Evolutionary conservation across 2,888 invertebrate species (phyloP).

Genomic region (Rotaria socialis): DNA sequence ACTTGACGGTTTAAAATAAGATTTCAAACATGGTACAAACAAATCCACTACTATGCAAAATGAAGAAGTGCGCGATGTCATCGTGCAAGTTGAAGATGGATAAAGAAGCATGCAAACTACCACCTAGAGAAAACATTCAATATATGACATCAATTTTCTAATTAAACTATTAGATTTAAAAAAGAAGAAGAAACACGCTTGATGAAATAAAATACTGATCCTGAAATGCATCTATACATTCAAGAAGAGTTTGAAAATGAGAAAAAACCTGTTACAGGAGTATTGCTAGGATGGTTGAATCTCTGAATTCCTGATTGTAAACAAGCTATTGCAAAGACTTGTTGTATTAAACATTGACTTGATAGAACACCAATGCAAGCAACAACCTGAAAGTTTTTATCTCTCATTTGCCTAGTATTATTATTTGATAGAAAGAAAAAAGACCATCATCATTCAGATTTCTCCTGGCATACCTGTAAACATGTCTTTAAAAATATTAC

Average conservation of each 20-base stretch:
- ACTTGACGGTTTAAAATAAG: neutral
- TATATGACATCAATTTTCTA: neutral
- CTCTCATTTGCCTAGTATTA: neutral
- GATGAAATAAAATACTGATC: neutral
- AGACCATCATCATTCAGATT: slow-evolving; percentile 69
- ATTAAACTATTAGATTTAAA: neutral
- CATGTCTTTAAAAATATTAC: slow-evolving; percentile 82
- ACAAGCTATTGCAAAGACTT: slow-evolving; percentile 30
- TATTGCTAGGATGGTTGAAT: neutral
- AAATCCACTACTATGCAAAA: slow-evolving; percentile 18
- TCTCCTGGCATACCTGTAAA: slow-evolving; percentile 66
- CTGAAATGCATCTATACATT: neutral
- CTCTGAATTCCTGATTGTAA: slow-evolving; percentile 3
- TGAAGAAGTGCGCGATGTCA: neutral
- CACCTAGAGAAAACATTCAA: neutral
- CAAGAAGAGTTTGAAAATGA: neutral
- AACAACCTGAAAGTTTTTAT: slow-evolving; percentile 66
- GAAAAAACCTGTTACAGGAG: neutral
- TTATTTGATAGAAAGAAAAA: neutral
- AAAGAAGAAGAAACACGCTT: neutral
- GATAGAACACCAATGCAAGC: slow-evolving; percentile 88
- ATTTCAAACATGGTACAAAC: slow-evolving; percentile 9
- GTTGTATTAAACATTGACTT: slow-evolving; percentile 59
- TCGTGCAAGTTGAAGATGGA: neutral
- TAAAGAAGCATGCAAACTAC: slow-evolving; percentile 2